phyloP scores from a whole-genome alignment of 2,888 invertebrate species.

The Dichetophora obliterata region DNA sequence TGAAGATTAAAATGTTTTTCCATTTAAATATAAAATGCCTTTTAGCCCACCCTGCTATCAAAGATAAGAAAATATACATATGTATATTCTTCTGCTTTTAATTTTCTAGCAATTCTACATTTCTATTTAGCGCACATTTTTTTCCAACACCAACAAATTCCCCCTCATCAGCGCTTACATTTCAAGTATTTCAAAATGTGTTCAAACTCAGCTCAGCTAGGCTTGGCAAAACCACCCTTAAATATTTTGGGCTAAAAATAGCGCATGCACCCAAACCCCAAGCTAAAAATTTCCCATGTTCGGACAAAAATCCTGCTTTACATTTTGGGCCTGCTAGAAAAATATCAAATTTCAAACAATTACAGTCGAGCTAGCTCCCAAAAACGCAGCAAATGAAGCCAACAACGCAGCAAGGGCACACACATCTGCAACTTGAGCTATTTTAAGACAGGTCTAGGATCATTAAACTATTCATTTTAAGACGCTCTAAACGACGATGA shows the following conservation, averaged over 20 bases:
- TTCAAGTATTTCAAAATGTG: too few species aligned
- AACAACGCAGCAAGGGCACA: neutral
- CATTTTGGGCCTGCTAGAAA: neutral
- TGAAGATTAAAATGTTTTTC: too few species aligned
- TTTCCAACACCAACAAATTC: neutral
- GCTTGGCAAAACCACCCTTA: neutral
- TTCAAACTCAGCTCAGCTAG: too few species aligned
- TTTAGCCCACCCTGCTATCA: neutral
- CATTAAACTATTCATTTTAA: neutral
- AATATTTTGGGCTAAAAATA: neutral
- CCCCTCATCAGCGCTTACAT: neutral
- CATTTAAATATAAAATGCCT: neutral
- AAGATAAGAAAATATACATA: too few species aligned
- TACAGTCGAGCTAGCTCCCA: conserved; percentile 1
- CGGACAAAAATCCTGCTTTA: neutral
- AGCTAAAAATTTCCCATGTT: neutral
- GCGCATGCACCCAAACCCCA: neutral
- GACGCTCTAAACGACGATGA: neutral
- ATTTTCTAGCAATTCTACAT: too few species aligned
- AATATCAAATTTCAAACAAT: conserved; percentile 30
- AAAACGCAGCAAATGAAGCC: neutral
- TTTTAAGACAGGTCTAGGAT: conserved; percentile 18
- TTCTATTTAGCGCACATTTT: neutral
- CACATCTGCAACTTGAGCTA: conserved; percentile 29
- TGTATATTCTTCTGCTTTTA: too few species aligned